A percentile compares a stretch with the other conserved stretches of the same genome.
Evolutionary conservation across 2,888 invertebrate genomes (phyloP).

Genomic region (Folsomia manolachei): DNA sequence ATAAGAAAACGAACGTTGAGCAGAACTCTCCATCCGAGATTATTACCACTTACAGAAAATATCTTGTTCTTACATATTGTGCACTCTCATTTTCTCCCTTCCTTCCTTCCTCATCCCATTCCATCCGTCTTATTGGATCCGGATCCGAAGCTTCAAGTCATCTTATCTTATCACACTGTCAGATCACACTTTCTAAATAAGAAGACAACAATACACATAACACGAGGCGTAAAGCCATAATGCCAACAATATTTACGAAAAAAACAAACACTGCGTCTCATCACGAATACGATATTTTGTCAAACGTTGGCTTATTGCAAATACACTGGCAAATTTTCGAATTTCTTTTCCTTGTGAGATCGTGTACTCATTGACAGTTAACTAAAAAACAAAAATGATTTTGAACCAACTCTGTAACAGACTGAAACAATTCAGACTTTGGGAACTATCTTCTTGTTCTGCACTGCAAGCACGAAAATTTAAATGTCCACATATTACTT

Average conservation of each 20-base stretch:
- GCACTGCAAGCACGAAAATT: too few species aligned
- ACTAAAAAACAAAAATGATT: too few species aligned
- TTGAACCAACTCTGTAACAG: too few species aligned
- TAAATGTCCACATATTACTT: constrained; percentile 36
- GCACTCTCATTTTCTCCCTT: constrained; percentile 1
- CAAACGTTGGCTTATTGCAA: too few species aligned
- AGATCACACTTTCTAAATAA: background rate
- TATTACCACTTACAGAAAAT: background rate
- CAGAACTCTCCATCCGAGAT: background rate
- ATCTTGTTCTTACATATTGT: background rate
- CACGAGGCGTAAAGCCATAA: background rate
- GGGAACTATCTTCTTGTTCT: too few species aligned
- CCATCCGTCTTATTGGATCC: background rate
- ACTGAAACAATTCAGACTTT: too few species aligned
- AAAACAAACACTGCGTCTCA: too few species aligned
- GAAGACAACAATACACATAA: too few species aligned
- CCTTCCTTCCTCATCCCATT: background rate
- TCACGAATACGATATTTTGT: too few species aligned
- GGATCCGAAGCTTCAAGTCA: background rate
- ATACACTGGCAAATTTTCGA: too few species aligned
- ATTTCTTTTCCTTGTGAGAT: too few species aligned
- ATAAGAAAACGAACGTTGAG: background rate
- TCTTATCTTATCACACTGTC: background rate
- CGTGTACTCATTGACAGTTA: too few species aligned
- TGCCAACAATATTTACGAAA: background rate